Evolutionary conservation across 2,797 vertebrate genomes (phyloP).

Genomic region (Calcarius lapponicus): DNA sequence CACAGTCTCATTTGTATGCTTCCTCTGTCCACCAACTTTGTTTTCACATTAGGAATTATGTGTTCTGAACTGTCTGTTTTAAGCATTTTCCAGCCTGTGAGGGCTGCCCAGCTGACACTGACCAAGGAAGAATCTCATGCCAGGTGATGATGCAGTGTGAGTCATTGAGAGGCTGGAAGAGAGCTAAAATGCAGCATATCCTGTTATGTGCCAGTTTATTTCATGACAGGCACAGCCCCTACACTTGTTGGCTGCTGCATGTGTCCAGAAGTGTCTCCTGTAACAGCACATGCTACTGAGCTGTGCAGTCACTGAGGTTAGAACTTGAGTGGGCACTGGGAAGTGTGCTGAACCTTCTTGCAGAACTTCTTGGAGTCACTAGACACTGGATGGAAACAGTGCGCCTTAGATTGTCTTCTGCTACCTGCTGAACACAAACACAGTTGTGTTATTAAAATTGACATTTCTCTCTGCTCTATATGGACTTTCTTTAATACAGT

Average conservation of each 20-base stretch:
- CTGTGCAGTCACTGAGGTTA: neutral
- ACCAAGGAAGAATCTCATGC: neutral
- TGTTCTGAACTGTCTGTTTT: neutral
- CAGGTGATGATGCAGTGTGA: neutral
- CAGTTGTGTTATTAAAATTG: neutral
- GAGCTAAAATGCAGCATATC: neutral
- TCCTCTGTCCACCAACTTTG: neutral
- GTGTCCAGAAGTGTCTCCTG: neutral
- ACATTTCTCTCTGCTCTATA: neutral
- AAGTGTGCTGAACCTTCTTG: neutral
- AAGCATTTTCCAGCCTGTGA: neutral
- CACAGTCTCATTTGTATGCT: neutral
- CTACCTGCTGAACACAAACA: neutral
- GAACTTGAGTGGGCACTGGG: neutral
- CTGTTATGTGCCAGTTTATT: neutral
- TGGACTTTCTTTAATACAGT: neutral
- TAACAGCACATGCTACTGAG: neutral
- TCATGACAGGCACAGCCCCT: neutral
- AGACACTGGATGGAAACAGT: neutral
- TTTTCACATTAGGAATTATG: neutral
- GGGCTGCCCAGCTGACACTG: neutral
- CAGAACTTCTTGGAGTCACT: neutral
- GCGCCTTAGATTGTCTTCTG: neutral
- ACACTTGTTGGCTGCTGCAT: neutral
- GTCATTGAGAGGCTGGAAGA: neutral